Percentiles rank a stretch among this genome's conserved stretches.
Evolutionary conservation across 2,888 invertebrate genomes (phyloP).

Genomic region (Hydriomena furcata): DNA sequence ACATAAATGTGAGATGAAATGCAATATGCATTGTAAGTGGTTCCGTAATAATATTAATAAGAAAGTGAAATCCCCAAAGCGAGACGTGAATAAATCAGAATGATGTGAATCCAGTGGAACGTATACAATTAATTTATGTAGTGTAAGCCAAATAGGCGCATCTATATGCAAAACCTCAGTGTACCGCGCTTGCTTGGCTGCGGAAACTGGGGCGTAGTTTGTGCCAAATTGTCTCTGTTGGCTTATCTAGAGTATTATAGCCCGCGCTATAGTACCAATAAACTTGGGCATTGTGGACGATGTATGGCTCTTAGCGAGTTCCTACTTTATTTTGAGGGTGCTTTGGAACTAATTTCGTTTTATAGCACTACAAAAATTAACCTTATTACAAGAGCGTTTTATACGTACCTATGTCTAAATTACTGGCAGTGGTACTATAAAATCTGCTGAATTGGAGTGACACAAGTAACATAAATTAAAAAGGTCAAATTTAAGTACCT

Average conservation of each 20-base stretch:
- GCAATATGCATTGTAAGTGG: conserved; percentile 30
- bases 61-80: conserved; percentile 44
- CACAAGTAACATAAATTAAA: conserved; percentile 7
- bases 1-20: conserved; percentile 30
- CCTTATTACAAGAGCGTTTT: conserved; percentile 20
- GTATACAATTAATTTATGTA: conserved; percentile 76
- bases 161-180: conserved; percentile 80
- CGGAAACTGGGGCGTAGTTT: conserved; percentile 72
- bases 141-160: conserved; percentile 78
- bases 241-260: conserved; percentile 81
- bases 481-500: conserved; percentile 23
- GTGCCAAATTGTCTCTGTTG: conserved; percentile 81
- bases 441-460: conserved; percentile 13
- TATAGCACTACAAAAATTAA: conserved; percentile 34
- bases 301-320: conserved; percentile 62
- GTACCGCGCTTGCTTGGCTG: conserved; percentile 70
- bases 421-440: conserved; percentile 16
- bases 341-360: conserved; percentile 54
- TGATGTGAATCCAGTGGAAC: conserved; percentile 67
- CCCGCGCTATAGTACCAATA: conserved; percentile 68
- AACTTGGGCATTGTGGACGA: conserved; percentile 69
- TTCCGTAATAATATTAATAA: conserved; percentile 29
- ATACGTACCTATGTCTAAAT: conserved; percentile 15
- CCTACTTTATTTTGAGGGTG: conserved; percentile 56
- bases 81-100: conserved; percentile 51